Conservation (phyloP, 2,888 invertebrate species). For the Gerosis bhagava region DNA sequence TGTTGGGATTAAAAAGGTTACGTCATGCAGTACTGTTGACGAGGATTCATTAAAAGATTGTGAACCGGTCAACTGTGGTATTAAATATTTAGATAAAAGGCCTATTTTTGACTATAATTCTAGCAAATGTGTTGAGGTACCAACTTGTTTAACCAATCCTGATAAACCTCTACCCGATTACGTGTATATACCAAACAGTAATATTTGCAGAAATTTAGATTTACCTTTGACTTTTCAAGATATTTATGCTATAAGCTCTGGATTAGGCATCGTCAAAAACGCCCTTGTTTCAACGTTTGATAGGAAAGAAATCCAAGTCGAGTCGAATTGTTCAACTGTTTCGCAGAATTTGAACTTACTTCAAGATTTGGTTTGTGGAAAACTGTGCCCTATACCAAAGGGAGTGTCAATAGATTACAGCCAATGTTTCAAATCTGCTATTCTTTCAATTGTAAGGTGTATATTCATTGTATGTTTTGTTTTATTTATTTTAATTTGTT, state of each 20-base stretch:
- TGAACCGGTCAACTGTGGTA: conserved; percentile 53
- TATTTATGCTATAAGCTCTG: conserved; percentile 55
- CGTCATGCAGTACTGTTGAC: conserved; percentile 50
- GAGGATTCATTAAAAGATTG: conserved; percentile 55
- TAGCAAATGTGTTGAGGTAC: conserved; percentile 47
- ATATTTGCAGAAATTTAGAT: conserved; percentile 57
- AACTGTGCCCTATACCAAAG: conserved; percentile 41
- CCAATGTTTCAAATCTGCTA: conserved; percentile 44
- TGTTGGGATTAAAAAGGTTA: conserved; percentile 32
- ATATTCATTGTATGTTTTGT: conserved; percentile 44
- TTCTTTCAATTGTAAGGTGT: conserved; percentile 45
- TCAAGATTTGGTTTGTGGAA: conserved; percentile 54
- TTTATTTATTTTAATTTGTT: conserved; percentile 45
- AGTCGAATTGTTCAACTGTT: conserved; percentile 60
- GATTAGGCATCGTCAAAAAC: conserved; percentile 46
- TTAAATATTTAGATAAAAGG: conserved; percentile 55
- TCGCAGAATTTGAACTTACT: conserved; percentile 59
- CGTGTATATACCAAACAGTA: conserved; percentile 51
- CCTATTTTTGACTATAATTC: conserved; percentile 45
- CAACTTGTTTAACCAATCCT: conserved; percentile 44
- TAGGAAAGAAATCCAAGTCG: conserved; percentile 41
- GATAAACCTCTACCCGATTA: conserved; percentile 49
- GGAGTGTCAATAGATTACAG: conserved; percentile 43
- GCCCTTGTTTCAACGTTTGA: conserved; percentile 26
- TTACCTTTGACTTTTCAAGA: conserved; percentile 49